Percentiles rank a stretch among this genome's conserved stretches.
Evolutionary conservation across 2,888 invertebrate species (phyloP).

Genomic region (Julus scanicus): DNA sequence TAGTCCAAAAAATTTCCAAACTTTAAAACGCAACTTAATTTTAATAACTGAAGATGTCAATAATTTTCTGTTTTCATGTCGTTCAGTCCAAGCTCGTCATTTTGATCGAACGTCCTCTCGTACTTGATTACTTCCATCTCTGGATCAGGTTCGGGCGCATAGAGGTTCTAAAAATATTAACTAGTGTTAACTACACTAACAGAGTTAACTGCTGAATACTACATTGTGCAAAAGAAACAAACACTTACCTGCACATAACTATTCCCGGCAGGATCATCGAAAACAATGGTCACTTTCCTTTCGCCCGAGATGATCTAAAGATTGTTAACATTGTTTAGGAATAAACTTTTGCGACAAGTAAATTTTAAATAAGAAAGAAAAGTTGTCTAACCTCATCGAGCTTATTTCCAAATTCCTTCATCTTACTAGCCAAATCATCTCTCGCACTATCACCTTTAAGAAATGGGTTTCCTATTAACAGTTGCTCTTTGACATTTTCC

Average conservation of each 20-base stretch:
- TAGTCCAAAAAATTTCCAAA: neutral
- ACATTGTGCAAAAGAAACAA: neutral
- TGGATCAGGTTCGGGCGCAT: slow-evolving; percentile 74
- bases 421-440: slow-evolving; percentile 68
- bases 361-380: neutral
- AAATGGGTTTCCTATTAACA: slow-evolving; percentile 67
- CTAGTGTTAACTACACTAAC: neutral
- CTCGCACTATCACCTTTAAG: slow-evolving; percentile 68
- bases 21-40: neutral
- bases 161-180: slow-evolving; percentile 73
- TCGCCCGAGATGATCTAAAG: slow-evolving; percentile 72
- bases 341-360: neutral
- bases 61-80: slow-evolving; percentile 96
- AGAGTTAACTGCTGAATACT: neutral
- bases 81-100: slow-evolving; percentile 94
- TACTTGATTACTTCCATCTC: slow-evolving; percentile 81
- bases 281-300: slow-evolving; percentile 76
- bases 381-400: slow-evolving; percentile 71
- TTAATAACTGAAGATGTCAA: slow-evolving; percentile 58
- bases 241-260: slow-evolving; percentile 83
- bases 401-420: slow-evolving; percentile 75
- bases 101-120: slow-evolving; percentile 86
- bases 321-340: neutral
- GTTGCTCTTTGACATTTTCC: slow-evolving; percentile 80
- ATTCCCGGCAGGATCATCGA: slow-evolving; percentile 98